Evolutionary conservation across 2,888 invertebrate species (phyloP), one percentile per base, ranked within the genome.

Genomic region (Hedychridium roseum): DNA sequence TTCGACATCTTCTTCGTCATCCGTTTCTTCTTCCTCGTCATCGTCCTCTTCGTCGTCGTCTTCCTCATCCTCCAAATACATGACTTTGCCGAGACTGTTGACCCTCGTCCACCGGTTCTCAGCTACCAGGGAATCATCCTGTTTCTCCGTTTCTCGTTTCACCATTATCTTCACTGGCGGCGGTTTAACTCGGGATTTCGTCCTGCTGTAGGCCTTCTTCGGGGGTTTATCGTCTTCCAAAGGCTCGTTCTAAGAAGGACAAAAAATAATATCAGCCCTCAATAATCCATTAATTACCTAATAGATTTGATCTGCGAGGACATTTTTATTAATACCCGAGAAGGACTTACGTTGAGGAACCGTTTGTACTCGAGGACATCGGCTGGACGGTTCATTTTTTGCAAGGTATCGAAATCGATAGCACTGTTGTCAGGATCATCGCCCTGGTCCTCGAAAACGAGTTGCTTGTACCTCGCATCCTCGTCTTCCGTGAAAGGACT

Each of bases 351-450:
- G 55, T 69, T 72, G 2, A 74, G 54, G 32, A 74, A 74, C 16
- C 68, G 61, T 34, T 75, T 74, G 48, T 73, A 73, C 36, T 72
- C 69, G 11, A 71, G 53, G 5, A 75, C 60, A 38, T 72, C 73
- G 16, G 72, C 72, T 1, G 74, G 74, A 47, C 71, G 69, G 55
- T 75, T 75, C 17, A 63, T 65, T 49, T 60, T 60, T 5, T 61
- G 67, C 26, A 76, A 53, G 9, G 55, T 58, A n/a, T 73, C 64
- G n/a, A 74, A 59, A 32, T 74, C 68, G 27, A 74, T 67, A 0
- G 56, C 60, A 38, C 57, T 62, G 3, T 60, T 61, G 3, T 56
- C 53, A 2, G 65, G 55, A 54, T 69, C 58, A 27, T 39, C 26
- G 30, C 9, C 26, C 21, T 52, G 40, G n/a, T 57, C 64, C 15